These are phyloP conservation scores for Drosophila quadrilineata DNA, from an alignment of 1,140 invertebrate genomes.

Conservation along the genomic window DNA sequence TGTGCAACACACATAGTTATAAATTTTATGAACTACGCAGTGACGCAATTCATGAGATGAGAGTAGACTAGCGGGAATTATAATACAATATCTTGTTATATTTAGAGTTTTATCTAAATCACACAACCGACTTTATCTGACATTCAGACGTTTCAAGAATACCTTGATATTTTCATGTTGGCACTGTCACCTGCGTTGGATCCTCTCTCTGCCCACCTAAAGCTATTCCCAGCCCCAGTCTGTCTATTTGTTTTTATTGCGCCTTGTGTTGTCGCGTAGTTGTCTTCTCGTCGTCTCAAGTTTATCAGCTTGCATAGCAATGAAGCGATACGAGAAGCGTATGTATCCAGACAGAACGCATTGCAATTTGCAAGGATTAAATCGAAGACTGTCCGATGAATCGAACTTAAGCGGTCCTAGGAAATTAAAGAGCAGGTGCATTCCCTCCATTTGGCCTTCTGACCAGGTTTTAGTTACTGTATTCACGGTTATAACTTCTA, in stretches of 20 bases:
- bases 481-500: too few species aligned
- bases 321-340: slow-evolving; percentile 51
- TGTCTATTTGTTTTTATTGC: slow-evolving; percentile 58
- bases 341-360: too few species aligned
- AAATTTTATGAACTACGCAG: slow-evolving; percentile 8
- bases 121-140: slow-evolving; percentile 43
- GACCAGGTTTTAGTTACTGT: too few species aligned
- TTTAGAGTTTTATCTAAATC: slow-evolving; percentile 35
- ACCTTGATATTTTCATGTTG: slow-evolving; percentile 39
- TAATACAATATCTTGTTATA: slow-evolving; percentile 17
- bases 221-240: background rate
- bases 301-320: slow-evolving; percentile 65
- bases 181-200: slow-evolving; percentile 31
- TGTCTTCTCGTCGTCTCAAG: slow-evolving; percentile 46
- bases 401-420: too few species aligned
- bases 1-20: background rate
- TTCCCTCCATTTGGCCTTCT: too few species aligned
- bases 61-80: slow-evolving; percentile 23
- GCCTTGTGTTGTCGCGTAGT: slow-evolving; percentile 59
- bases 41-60: slow-evolving; percentile 34
- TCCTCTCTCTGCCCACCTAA: background rate
- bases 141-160: slow-evolving; percentile 33
- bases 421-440: too few species aligned
- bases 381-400: too few species aligned
- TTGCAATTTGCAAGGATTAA: too few species aligned